These are phyloP conservation scores for Setipinna tenuifilis DNA, from an alignment of 2,797 vertebrate species.

Conservation along the genomic window DNA sequence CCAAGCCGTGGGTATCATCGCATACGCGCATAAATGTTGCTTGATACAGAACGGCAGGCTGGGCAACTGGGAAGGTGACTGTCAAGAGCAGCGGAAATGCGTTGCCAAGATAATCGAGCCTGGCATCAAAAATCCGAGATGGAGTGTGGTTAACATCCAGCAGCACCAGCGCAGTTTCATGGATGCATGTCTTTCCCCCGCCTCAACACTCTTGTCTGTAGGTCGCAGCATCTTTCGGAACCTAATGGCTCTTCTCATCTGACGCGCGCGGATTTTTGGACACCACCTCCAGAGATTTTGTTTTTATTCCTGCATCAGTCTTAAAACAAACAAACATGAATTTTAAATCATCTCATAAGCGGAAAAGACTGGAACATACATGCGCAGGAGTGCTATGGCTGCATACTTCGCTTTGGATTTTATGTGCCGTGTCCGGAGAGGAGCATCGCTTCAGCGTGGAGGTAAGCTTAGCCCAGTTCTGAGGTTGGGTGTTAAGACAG, in stretches of 20 bases:
- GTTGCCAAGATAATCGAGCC: constrained; percentile 34
- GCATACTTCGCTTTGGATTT: constrained; percentile 89
- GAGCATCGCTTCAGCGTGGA: constrained; percentile 95
- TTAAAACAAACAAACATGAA: constrained; percentile 87
- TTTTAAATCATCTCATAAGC: constrained; percentile 83
- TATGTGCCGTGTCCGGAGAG: constrained; percentile 86
- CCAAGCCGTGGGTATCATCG: constrained; percentile 64
- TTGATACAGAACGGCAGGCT: constrained; percentile 65
- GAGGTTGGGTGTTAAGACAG: background rate
- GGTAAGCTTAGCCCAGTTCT: constrained; percentile 76
- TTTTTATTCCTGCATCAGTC: constrained; percentile 51
- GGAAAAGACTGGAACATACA: constrained; percentile 86
- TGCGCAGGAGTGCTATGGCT: constrained; percentile 86
- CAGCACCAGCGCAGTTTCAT: constrained; percentile 7
- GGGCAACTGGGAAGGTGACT: constrained; percentile 46
- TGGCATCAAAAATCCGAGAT: constrained; percentile 26
- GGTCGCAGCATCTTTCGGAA: constrained; percentile 45
- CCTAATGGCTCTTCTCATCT: constrained; percentile 49
- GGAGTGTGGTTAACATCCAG: constrained; percentile 35
- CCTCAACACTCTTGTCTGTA: constrained; percentile 25
- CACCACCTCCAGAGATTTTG: constrained; percentile 17
- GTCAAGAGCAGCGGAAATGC: constrained; percentile 42
- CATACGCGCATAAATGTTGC: constrained; percentile 75
- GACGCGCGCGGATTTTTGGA: constrained; percentile 48
- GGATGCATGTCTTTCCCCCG: constrained; percentile 45